phyloP scores from a whole-genome alignment of 2,888 invertebrate species.

The Melikaiella ostensackeni region DNA sequence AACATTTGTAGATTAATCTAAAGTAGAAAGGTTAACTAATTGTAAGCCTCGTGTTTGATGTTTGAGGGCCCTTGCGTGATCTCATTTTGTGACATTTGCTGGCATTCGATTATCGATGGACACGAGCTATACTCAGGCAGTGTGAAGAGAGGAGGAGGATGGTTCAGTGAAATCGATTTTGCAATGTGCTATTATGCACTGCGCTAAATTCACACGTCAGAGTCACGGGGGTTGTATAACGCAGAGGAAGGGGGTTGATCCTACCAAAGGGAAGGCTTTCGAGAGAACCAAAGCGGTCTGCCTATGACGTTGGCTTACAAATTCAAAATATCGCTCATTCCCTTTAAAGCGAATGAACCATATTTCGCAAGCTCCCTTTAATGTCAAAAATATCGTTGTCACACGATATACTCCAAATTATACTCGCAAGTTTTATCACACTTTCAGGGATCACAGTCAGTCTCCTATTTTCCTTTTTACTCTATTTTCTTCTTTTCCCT shows the following conservation, averaged over 20 bases:
- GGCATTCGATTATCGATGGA: slow-evolving; percentile 40
- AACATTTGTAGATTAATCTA: slow-evolving; percentile 13
- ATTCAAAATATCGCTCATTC: slow-evolving; percentile 60
- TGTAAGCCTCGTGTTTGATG: slow-evolving; percentile 39
- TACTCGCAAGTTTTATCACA: not conserved
- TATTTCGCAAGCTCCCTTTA: slow-evolving; percentile 54
- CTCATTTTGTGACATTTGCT: slow-evolving; percentile 35
- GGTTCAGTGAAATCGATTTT: slow-evolving; percentile 45
- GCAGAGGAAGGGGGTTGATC: slow-evolving; percentile 40
- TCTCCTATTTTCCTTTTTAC: no score
- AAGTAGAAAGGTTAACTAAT: slow-evolving; percentile 38
- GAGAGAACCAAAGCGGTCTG: slow-evolving; percentile 51
- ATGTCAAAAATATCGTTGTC: slow-evolving; percentile 40
- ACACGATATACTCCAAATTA: not conserved
- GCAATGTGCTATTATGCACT: slow-evolving; percentile 38
- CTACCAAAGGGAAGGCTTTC: slow-evolving; percentile 19
- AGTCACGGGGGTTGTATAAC: slow-evolving; percentile 24
- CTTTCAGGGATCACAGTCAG: no score
- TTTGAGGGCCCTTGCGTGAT: slow-evolving; percentile 32
- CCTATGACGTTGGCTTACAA: slow-evolving; percentile 56
- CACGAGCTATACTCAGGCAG: slow-evolving; percentile 35
- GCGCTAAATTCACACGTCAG: slow-evolving; percentile 41
- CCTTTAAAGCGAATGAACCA: slow-evolving; percentile 58
- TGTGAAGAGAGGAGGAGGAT: slow-evolving; percentile 40
- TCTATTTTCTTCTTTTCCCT: no score